These are phyloP conservation scores for Protonibea diacanthus DNA, from an alignment of 2,797 vertebrate genomes.

Conservation along the genomic window DNA sequence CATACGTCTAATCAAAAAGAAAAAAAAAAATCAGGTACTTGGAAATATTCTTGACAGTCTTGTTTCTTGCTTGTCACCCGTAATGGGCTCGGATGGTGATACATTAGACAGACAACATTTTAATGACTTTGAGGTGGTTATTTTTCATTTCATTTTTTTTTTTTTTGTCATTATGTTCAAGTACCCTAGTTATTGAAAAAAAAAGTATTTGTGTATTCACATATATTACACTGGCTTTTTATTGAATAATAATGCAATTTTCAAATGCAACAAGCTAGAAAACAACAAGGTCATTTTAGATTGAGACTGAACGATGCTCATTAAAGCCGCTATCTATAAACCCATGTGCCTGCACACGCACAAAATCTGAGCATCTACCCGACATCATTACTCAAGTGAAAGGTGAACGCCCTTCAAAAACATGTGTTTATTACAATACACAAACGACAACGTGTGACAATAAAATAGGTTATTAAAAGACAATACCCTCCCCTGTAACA, in stretches of 20 bases:
- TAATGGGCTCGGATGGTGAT: conserved; percentile 40
- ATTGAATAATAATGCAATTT: conserved; percentile 52
- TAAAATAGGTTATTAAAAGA: background rate
- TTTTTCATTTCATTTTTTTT: conserved; percentile 32
- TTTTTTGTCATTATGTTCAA: conserved; percentile 46
- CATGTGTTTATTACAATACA: conserved; percentile 12
- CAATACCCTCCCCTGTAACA: background rate
- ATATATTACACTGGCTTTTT: conserved; percentile 19
- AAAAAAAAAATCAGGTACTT: conserved; percentile 25
- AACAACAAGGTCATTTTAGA: conserved; percentile 67
- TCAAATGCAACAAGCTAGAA: conserved; percentile 31
- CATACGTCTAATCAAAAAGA: conserved; percentile 41
- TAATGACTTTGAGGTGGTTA: conserved; percentile 37
- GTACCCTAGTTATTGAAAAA: conserved; percentile 21
- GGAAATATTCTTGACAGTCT: conserved; percentile 38
- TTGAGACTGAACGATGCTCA: conserved; percentile 58
- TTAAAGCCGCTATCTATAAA: conserved; percentile 66
- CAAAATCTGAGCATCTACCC: conserved; percentile 33
- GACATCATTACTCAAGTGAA: conserved; percentile 46
- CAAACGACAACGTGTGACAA: conserved; percentile 7
- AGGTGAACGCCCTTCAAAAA: conserved; percentile 44
- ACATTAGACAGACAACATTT: conserved; percentile 44
- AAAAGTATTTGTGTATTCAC: conserved; percentile 36
- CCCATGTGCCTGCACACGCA: conserved; percentile 9
- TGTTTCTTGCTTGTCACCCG: conserved; percentile 25